phyloP scores from a whole-genome alignment of 2,797 vertebrate species.

The Sphaeramia orbicularis region DNA sequence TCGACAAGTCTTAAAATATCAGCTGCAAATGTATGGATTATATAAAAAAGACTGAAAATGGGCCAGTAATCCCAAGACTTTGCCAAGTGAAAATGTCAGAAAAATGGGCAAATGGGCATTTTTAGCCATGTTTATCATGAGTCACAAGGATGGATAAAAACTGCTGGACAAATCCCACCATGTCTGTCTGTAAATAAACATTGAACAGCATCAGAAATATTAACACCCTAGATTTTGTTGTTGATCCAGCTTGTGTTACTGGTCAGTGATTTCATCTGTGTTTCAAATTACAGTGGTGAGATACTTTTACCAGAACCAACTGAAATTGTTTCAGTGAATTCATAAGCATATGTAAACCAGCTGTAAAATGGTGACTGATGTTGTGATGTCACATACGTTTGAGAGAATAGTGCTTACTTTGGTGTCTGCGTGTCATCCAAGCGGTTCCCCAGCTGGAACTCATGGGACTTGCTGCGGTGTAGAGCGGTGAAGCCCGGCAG shows the following conservation, averaged over 20 bases:
- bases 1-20: too few relatives aligned
- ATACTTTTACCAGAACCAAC: neutral
- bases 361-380: neutral
- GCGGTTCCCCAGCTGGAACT: slow-evolving; percentile 97
- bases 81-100: neutral
- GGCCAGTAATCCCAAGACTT: too few relatives aligned
- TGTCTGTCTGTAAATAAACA: slow-evolving; percentile 8
- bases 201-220: neutral
- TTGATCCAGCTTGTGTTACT: neutral
- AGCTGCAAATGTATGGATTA: too few relatives aligned
- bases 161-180: neutral
- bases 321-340: too few relatives aligned
- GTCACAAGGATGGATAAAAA: slow-evolving; percentile 3
- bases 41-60: too few relatives aligned
- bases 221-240: neutral
- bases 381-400: neutral
- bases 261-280: too few relatives aligned
- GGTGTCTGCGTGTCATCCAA: slow-evolving; percentile 93
- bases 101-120: neutral
- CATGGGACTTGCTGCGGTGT: slow-evolving; percentile 98
- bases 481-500: slow-evolving; percentile 94
- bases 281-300: neutral
- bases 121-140: neutral
- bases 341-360: neutral
- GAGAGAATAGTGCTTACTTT: slow-evolving; percentile 88